Evolutionary conservation across 2,888 invertebrate genomes (phyloP).

Genomic region (Chalcosyrphus nemorum): DNA sequence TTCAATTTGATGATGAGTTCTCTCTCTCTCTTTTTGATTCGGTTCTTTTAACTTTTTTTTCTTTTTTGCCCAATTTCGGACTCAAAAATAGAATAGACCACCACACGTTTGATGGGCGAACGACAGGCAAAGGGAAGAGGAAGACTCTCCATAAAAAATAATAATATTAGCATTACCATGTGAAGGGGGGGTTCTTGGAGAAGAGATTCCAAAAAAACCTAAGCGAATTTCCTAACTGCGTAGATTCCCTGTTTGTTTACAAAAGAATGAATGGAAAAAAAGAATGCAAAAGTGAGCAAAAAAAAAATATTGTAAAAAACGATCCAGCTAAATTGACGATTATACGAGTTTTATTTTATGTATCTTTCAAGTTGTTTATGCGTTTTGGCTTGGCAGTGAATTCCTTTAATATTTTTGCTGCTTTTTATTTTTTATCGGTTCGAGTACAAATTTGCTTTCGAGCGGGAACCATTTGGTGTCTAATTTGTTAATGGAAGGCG

Average conservation of each 20-base stretch:
- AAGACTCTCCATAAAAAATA: conserved; percentile 6
- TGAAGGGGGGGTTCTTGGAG: not conserved
- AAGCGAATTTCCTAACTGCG: conserved; percentile 42
- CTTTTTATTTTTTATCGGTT: not conserved
- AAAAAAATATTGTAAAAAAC: conserved; percentile 7
- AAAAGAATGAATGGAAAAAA: conserved; percentile 31
- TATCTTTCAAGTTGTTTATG: conserved; percentile 30
- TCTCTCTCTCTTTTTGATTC: conserved; percentile 2
- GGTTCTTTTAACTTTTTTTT: too few species aligned
- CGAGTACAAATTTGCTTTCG: not conserved
- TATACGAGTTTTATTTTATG: not conserved
- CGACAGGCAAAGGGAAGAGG: not conserved
- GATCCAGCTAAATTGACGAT: conserved; percentile 34
- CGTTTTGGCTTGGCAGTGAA: conserved; percentile 30
- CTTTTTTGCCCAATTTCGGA: not conserved
- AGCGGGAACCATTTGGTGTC: conserved; percentile 18
- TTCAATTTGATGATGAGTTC: not conserved
- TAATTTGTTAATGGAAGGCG: conserved; percentile 51
- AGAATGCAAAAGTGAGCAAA: not conserved
- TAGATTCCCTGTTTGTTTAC: conserved; percentile 55
- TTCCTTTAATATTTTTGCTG: too few species aligned
- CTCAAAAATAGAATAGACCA: not conserved
- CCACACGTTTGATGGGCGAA: not conserved
- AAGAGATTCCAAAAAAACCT: not conserved
- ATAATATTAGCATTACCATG: not conserved